Conservation (phyloP, 1,140 invertebrate species). For the Drosophila teissieri region DNA sequence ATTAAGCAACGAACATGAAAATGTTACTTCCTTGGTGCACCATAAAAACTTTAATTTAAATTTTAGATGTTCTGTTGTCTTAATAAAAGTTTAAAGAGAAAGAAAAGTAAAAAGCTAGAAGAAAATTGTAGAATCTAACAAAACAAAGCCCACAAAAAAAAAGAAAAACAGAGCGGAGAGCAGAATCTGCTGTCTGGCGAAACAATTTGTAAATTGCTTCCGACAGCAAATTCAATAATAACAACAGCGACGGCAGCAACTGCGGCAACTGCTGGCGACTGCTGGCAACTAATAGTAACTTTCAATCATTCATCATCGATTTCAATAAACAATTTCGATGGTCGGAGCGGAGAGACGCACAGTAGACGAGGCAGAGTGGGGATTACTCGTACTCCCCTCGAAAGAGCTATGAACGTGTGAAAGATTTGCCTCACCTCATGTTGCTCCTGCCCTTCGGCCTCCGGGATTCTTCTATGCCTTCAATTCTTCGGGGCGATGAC, state of each 20-base stretch:
- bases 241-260: slow-evolving; percentile 21
- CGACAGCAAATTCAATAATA: slow-evolving; percentile 79
- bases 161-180: slow-evolving; percentile 12
- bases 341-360: slow-evolving; percentile 42
- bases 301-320: slow-evolving; percentile 82
- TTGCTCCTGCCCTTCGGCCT: neutral
- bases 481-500: slow-evolving; percentile 37
- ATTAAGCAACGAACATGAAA: neutral
- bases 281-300: slow-evolving; percentile 75
- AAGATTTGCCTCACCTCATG: slow-evolving; percentile 67
- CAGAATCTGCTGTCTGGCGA: slow-evolving; percentile 39
- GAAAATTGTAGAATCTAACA: slow-evolving; percentile 4
- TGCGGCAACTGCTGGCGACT: slow-evolving; percentile 45
- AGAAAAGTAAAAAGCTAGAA: slow-evolving; percentile 10
- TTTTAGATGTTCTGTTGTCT: neutral
- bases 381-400: slow-evolving; percentile 12
- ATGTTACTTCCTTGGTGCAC: neutral
- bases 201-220: slow-evolving; percentile 76
- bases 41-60: neutral
- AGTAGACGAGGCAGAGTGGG: slow-evolving; percentile 37
- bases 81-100: neutral
- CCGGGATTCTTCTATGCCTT: slow-evolving; percentile 1
- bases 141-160: slow-evolving; percentile 18
- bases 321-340: slow-evolving; percentile 82
- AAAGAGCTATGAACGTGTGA: slow-evolving; percentile 64